Conservation (phyloP, 2,113 vertebrate genomes). For the Coreoperca whiteheadi region DNA sequence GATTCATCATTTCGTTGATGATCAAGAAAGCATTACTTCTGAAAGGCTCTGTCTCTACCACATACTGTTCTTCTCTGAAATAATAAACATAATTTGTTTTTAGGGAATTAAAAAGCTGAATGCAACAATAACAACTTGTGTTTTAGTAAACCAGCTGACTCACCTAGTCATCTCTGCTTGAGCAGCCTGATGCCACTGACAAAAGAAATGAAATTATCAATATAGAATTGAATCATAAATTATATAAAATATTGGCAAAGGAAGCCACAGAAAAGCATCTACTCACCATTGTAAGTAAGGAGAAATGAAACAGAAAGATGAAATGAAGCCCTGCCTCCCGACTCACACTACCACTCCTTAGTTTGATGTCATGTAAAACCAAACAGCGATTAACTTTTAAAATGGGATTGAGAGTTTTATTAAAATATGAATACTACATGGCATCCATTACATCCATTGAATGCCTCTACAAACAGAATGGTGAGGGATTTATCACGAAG, state of each 20-base stretch:
- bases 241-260: not conserved
- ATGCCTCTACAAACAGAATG: no score
- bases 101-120: not conserved
- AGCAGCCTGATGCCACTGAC: not conserved
- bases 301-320: slow-evolving; percentile 4
- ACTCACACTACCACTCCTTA: not conserved
- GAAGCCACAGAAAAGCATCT: not conserved
- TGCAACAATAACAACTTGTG: not conserved
- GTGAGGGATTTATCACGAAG: no score
- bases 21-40: not conserved
- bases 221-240: not conserved
- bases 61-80: not conserved
- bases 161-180: not conserved
- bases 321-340: not conserved
- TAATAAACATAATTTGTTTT: not conserved
- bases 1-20: rapidly evolving
- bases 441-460: no score
- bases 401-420: no score
- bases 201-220: not conserved
- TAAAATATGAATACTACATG: no score
- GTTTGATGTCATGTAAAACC: not conserved
- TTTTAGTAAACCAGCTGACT: not conserved
- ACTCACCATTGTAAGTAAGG: slow-evolving; percentile 6
- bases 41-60: rapidly evolving
- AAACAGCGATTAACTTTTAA: no score